A percentile compares a stretch with the other conserved stretches of the same genome.
These are phyloP conservation scores for Apus apus DNA, from an alignment of 2,113 vertebrate species.

Conservation along the genomic window DNA sequence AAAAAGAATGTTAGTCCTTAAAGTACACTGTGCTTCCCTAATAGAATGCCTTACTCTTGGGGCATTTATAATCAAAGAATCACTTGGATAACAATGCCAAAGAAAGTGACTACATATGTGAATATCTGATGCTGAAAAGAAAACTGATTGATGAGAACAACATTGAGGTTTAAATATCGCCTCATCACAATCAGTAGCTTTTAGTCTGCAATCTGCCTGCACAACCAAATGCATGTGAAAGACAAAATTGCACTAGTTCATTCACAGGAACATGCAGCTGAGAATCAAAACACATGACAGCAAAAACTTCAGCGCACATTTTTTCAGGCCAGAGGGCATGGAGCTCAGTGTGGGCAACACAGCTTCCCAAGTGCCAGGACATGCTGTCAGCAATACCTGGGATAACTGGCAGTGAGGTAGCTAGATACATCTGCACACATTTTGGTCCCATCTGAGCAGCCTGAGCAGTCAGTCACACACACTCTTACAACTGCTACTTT, in stretches of 20 bases:
- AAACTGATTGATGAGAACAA: constrained; percentile 21
- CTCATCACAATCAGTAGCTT: constrained; percentile 50
- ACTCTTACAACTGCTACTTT: background rate
- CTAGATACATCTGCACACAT: background rate
- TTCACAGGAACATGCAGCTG: background rate
- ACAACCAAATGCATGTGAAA: background rate
- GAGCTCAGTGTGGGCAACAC: background rate
- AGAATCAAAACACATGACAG: background rate
- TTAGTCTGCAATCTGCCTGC: background rate
- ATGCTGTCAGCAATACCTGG: background rate
- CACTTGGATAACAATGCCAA: background rate
- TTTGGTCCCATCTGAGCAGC: background rate
- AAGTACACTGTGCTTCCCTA: background rate
- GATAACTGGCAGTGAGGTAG: background rate
- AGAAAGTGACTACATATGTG: background rate
- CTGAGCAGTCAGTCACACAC: background rate
- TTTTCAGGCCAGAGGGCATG: background rate
- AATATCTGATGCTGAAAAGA: constrained; percentile 18
- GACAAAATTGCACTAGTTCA: background rate
- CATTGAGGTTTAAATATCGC: constrained; percentile 2
- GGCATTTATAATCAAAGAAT: constrained; percentile 29
- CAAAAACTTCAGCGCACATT: background rate
- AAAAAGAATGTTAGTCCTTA: background rate
- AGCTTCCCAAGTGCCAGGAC: background rate
- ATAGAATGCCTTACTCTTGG: background rate